A percentile compares a stretch with the other conserved stretches of the same genome.
These are phyloP conservation scores for Macaria liturata DNA, from an alignment of 2,888 invertebrate genomes.

Conservation along the genomic window DNA sequence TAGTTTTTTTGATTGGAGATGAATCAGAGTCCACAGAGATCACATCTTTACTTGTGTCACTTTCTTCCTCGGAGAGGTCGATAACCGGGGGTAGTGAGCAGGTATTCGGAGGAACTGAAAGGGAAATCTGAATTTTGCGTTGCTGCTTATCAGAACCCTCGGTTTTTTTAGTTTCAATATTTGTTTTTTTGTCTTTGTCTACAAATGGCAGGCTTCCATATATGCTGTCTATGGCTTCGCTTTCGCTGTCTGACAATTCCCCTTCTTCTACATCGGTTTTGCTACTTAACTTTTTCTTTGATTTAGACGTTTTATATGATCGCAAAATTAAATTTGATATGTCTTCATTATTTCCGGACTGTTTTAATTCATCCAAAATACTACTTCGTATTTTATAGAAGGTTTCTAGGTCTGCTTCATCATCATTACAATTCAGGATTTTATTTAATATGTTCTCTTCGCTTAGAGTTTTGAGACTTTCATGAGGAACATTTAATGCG, in stretches of 20 bases:
- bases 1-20: constrained; percentile 18
- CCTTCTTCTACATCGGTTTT: constrained; percentile 69
- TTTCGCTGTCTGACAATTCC: constrained; percentile 75
- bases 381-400: constrained; percentile 72
- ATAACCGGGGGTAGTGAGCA: constrained; percentile 25
- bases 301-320: constrained; percentile 55
- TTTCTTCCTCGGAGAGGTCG: constrained; percentile 42
- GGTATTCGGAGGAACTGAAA: constrained; percentile 25
- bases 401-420: constrained; percentile 75
- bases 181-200: constrained; percentile 43
- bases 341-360: constrained; percentile 70
- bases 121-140: constrained; percentile 66
- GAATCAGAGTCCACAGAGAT: constrained; percentile 25
- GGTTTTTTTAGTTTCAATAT: constrained; percentile 30
- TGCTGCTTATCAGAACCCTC: constrained; percentile 46
- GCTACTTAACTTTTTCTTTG: constrained; percentile 34
- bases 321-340: constrained; percentile 74
- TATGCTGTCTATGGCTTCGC: constrained; percentile 71
- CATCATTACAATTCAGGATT: constrained; percentile 70
- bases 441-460: constrained; percentile 71
- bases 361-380: constrained; percentile 74
- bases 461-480: constrained; percentile 66
- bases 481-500: constrained; percentile 72
- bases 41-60: constrained; percentile 20
- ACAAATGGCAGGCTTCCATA: constrained; percentile 66